Evolutionary conservation across 2,888 invertebrate species (phyloP), one percentile per base, ranked within the genome.

Genomic region (Caenorhabditis doughertyi): DNA sequence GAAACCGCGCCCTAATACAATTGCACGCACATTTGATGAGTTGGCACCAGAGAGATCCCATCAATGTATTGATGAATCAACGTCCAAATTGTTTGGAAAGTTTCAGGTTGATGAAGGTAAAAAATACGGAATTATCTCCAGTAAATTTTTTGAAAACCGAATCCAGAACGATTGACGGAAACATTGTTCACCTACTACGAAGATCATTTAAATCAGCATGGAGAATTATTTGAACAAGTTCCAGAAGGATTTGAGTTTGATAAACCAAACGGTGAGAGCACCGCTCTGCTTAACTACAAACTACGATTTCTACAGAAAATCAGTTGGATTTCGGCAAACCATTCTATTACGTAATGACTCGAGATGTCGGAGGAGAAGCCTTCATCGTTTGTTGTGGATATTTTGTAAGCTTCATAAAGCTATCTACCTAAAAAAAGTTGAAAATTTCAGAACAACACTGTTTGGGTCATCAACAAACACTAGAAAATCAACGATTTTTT

Each of bases 321-420:
- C 25, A 53, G 27, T 0, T 62, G 9, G 21, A 25, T n/a, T 23
- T 72, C 29, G 53, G 27, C 9, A 8, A 18, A 13, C 72, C 72
- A 18, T 72, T 72, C 29, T 62, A 62, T 35, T 72, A 62, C 27
- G 13, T 72, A 13, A 72, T 72, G 72, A 72, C 62, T 23, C 72
- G 72, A 7, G 0, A 11, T 2, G 1, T 42, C 5, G 13, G 16
- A 9, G 23, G 4, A 7, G 0, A 62, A 13, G 21, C 18, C 7
- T 21, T 72, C 9, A 27, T 62, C 3, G 21, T 72, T 8, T 72
- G 72, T 42, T 39, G 53, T 25, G 72, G 72, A 39, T 72, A 72
- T 44, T 72, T 72, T 62, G 72, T 72, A 47, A 72, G 62, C 4
- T 8, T 62, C 13, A 18, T 47, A 7, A 18, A 3, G 16, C 16